Evolutionary conservation across 2,113 vertebrate species (phyloP).

Genomic region (Colinus virginianus): DNA sequence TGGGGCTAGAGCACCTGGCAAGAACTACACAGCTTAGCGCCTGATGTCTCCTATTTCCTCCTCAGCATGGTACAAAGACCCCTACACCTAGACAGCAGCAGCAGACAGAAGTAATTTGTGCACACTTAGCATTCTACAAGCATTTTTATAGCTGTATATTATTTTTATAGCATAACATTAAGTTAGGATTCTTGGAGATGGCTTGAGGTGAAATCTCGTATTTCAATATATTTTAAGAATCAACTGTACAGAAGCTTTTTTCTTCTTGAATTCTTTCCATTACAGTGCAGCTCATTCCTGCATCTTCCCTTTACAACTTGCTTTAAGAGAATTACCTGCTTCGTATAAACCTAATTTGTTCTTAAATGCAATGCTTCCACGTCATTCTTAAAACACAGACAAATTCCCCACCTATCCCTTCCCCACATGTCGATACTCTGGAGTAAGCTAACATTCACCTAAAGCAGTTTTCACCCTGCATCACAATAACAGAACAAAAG

Average conservation of each 20-base stretch:
- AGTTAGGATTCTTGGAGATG: slow-evolving; percentile 11
- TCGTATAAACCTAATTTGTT: background rate
- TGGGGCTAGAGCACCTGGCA: background rate
- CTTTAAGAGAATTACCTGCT: background rate
- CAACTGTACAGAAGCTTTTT: background rate
- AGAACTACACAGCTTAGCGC: background rate
- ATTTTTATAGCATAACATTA: slow-evolving; percentile 41
- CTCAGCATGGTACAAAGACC: background rate
- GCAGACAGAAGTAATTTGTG: background rate
- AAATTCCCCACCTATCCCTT: background rate
- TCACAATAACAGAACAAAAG: background rate
- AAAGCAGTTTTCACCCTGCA: background rate
- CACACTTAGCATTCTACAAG: background rate
- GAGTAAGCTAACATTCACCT: background rate
- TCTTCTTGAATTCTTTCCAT: background rate
- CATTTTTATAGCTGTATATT: slow-evolving; percentile 26
- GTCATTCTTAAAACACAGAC: background rate
- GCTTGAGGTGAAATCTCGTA: background rate
- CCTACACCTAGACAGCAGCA: background rate
- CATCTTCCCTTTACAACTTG: background rate
- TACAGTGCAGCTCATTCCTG: background rate
- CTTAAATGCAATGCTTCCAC: background rate
- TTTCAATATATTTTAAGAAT: background rate
- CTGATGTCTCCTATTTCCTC: background rate
- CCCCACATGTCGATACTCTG: background rate